Evolutionary conservation across 2,113 vertebrate genomes (phyloP), one percentile per base, ranked within the genome.

Genomic region (Colossoma macropomum): DNA sequence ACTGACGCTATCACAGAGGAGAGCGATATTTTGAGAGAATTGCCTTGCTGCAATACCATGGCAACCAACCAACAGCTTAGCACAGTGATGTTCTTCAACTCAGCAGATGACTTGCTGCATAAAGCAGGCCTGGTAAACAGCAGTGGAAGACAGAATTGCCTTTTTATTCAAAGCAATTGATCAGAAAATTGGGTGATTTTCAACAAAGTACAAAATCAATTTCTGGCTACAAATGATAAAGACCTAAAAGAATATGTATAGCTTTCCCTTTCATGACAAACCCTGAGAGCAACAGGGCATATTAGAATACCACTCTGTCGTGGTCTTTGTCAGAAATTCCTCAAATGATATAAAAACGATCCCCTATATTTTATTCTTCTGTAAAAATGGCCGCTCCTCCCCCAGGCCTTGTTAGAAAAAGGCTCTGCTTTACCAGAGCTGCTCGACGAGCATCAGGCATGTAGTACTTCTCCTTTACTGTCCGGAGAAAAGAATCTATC

Each of bases 351-450:
- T 6, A 38, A 21, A 32, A 52, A n/a, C 34, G 7, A 30, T 34
- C 17, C 65, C 17, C 25, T 68, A 6, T 0, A 56, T 70, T 89
- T 95, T 88, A 97, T 87, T 94, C 94, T 85, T 96, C 95, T 56
- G 96, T 87, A 85, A 96, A 93, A 89, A 98, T 89, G 84, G 95
- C 90, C 82, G 98, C 98, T 84, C 98, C 98, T 27, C 95, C 93
- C 60, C 96, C 97, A 66, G 98, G 98, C 91, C 94, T 97, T 81
- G 97, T 96, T 50, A 97, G 96, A 90, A 99, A 99, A 89, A 99
- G 90, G 77, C 88, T 95, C 0, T 95, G 94, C 81, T 95, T 92
- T 82, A 96, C 93, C 27, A 90, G 48, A 0, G 88, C 90, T 30
- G 91, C 86, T 83, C 92, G 92, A 23, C 90, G 92, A 63, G 87